Conservation (phyloP, 1,140 invertebrate species). For the Patella vulgata region DNA sequence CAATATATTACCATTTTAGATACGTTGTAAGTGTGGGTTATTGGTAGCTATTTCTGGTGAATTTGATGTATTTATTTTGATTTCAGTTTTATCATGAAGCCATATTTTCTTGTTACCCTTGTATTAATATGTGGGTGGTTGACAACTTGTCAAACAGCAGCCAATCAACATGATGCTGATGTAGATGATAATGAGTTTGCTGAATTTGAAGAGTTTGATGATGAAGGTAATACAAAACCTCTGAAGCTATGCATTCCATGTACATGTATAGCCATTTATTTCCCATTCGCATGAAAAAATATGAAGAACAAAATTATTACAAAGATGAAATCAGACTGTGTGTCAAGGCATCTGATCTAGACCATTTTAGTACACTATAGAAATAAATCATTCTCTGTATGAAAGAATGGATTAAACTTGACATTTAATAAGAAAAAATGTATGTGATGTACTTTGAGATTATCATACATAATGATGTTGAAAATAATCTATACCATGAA, state of each 20-base stretch:
- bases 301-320: slow-evolving; percentile 64
- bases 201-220: slow-evolving; percentile 91
- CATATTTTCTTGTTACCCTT: too few relatives aligned
- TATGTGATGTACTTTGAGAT: too few relatives aligned
- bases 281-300: slow-evolving; percentile 47
- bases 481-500: too few relatives aligned
- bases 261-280: slow-evolving; percentile 9
- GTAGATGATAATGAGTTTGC: slow-evolving; percentile 90
- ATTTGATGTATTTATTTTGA: too few relatives aligned
- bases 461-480: too few relatives aligned
- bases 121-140: too few relatives aligned
- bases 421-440: too few relatives aligned
- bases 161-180: slow-evolving; percentile 43
- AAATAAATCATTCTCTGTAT: background rate
- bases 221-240: slow-evolving; percentile 45
- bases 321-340: slow-evolving; percentile 39
- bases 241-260: slow-evolving; percentile 11
- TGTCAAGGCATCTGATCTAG: slow-evolving; percentile 10
- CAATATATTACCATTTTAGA: too few relatives aligned
- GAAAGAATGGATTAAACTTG: background rate
- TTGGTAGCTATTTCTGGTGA: too few relatives aligned
- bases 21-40: too few relatives aligned
- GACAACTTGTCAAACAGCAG: too few relatives aligned
- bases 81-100: too few relatives aligned
- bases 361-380: slow-evolving; percentile 14